Conservation (phyloP, 1,140 invertebrate genomes). For the Eupeodes corollae region DNA sequence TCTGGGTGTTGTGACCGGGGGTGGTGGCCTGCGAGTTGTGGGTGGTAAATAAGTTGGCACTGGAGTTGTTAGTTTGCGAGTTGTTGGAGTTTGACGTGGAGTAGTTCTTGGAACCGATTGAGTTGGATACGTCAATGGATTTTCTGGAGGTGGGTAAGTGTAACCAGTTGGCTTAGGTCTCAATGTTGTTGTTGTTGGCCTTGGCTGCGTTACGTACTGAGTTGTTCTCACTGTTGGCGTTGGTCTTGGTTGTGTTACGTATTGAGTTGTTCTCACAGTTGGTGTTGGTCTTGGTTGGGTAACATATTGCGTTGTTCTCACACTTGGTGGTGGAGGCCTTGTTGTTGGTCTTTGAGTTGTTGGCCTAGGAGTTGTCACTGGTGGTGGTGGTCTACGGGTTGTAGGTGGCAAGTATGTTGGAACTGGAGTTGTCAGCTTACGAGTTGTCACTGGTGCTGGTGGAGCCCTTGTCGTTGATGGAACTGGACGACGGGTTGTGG, state of each 20-base stretch:
- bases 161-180: not conserved
- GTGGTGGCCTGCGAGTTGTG: conserved; percentile 1
- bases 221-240: too few relatives aligned
- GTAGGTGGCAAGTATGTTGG: conserved; percentile 5
- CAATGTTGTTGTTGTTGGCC: not conserved
- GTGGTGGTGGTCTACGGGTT: conserved; percentile 1
- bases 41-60: not conserved
- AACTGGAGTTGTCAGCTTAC: not conserved
- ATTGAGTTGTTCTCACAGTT: too few relatives aligned
- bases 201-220: too few relatives aligned
- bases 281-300: conserved; percentile 3
- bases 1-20: not conserved
- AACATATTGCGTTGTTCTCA: conserved; percentile 1
- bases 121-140: not conserved
- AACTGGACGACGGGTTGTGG: not conserved
- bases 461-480: not conserved
- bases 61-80: not conserved
- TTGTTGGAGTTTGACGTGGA: conserved; percentile 6
- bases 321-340: not conserved
- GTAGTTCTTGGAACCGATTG: not conserved
- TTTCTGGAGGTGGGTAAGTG: not conserved
- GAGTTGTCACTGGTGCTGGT: not conserved
- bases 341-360: conserved; percentile 1
- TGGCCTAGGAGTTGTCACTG: conserved; percentile 1
- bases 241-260: conserved; percentile 2